Evolutionary conservation across 2,888 invertebrate genomes (phyloP).

Genomic region (Schizotus pectinicornis): DNA sequence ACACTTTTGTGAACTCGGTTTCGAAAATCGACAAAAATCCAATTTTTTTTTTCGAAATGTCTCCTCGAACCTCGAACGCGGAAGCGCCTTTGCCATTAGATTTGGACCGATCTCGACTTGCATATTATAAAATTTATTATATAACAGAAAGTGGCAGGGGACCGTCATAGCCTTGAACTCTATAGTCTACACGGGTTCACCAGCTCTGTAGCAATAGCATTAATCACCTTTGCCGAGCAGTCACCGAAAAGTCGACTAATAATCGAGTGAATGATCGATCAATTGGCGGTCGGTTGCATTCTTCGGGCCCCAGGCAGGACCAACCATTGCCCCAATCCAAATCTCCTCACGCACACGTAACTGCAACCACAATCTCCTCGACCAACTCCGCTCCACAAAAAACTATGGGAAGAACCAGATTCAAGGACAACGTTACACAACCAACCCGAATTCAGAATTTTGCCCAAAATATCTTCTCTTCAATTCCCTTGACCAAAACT

Average conservation of each 20-base stretch:
- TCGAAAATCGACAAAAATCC: not conserved
- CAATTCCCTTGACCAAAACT: no score
- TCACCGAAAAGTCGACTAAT: conserved; percentile 16
- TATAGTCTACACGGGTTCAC: conserved; percentile 20
- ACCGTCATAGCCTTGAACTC: conserved; percentile 25
- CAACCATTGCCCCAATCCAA: no score
- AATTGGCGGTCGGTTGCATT: conserved; percentile 4
- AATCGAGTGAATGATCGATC: conserved; percentile 11
- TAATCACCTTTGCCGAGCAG: conserved; percentile 16
- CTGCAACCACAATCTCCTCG: not conserved
- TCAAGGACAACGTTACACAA: no score
- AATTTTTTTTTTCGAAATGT: conserved; percentile 5
- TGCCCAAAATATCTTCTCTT: no score
- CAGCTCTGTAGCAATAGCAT: conserved; percentile 22
- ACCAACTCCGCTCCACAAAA: no score
- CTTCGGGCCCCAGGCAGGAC: not conserved
- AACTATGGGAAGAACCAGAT: no score
- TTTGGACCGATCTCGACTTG: conserved; percentile 1
- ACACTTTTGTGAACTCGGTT: not conserved
- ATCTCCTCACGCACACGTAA: not conserved
- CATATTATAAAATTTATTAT: conserved; percentile 4
- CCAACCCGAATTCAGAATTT: no score
- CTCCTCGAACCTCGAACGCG: not conserved
- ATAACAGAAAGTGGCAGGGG: conserved; percentile 9
- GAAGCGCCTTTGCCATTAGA: not conserved